Evolutionary conservation across 2,888 invertebrate species (phyloP).

Genomic region (Dryobotodes eremita): DNA sequence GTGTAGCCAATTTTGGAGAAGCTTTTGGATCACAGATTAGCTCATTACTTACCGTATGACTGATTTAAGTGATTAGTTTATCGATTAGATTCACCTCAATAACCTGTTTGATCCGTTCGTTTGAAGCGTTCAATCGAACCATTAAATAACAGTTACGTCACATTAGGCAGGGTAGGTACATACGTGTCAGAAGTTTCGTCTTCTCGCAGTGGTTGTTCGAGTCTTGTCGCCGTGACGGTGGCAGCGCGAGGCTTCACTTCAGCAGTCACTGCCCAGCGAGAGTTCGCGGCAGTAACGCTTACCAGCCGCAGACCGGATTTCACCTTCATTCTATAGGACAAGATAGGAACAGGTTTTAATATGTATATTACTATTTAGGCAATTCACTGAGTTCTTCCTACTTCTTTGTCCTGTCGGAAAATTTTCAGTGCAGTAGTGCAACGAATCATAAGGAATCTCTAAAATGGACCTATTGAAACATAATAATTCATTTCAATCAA

Average conservation of each 20-base stretch:
- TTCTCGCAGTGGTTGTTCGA: constrained; percentile 85
- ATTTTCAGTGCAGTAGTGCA: neutral
- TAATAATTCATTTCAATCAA: neutral
- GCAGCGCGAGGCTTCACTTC: constrained; percentile 97
- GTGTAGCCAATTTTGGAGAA: constrained; percentile 5
- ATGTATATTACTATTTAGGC: neutral
- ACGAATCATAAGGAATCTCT: neutral
- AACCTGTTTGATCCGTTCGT: constrained; percentile 37
- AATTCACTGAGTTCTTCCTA: neutral
- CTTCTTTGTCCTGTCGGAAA: neutral
- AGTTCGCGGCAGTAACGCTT: constrained; percentile 94
- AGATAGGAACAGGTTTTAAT: neutral
- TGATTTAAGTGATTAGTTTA: constrained; percentile 33
- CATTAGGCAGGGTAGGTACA: constrained; percentile 68
- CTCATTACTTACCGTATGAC: constrained; percentile 33
- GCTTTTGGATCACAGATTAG: constrained; percentile 14
- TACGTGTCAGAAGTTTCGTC: constrained; percentile 83
- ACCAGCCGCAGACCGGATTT: constrained; percentile 96
- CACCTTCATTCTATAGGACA: constrained; percentile 94
- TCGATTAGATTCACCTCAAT: constrained; percentile 27
- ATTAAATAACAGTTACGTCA: constrained; percentile 18
- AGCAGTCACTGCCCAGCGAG: constrained; percentile 96
- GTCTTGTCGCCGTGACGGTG: constrained; percentile 95
- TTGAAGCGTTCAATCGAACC: constrained; percentile 24
- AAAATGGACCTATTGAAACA: neutral